phyloP scores from a whole-genome alignment of 2,797 vertebrate genomes.

The Vespertilio murinus region DNA sequence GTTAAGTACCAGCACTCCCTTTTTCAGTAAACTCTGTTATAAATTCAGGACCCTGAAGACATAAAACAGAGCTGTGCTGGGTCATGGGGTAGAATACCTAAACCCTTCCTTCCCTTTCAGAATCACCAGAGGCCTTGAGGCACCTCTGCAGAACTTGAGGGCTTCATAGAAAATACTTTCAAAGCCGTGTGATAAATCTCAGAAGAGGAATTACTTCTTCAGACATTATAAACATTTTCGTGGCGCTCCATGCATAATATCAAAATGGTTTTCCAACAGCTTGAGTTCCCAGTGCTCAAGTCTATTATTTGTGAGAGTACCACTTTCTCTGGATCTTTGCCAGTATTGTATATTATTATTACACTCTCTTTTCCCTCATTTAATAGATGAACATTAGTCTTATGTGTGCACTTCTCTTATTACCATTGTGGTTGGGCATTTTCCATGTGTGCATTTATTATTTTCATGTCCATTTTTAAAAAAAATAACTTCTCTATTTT shows the following conservation, averaged over 20 bases:
- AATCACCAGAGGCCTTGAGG: neutral
- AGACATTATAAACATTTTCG: neutral
- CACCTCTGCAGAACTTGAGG: neutral
- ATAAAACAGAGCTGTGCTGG: neutral
- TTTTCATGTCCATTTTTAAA: neutral
- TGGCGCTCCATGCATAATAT: neutral
- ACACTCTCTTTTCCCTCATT: neutral
- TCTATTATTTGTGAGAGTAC: neutral
- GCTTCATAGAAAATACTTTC: constrained; percentile 8
- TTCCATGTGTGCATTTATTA: neutral
- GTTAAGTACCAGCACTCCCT: neutral
- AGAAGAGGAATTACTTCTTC: constrained; percentile 7
- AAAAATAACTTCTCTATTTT: neutral
- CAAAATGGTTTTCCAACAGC: constrained; percentile 15
- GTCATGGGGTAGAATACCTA: neutral
- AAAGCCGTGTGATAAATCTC: constrained; percentile 18
- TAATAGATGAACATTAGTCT: neutral
- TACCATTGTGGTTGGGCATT: neutral
- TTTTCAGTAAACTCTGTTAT: constrained; percentile 3
- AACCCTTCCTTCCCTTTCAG: neutral
- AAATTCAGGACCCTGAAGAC: neutral
- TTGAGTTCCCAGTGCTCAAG: neutral
- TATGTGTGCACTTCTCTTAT: neutral
- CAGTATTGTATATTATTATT: neutral
- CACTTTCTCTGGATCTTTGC: neutral